Percentiles rank a stretch among this genome's conserved stretches.
Evolutionary conservation across 2,113 vertebrate species (phyloP).

Genomic region (Charadrius vociferus): DNA sequence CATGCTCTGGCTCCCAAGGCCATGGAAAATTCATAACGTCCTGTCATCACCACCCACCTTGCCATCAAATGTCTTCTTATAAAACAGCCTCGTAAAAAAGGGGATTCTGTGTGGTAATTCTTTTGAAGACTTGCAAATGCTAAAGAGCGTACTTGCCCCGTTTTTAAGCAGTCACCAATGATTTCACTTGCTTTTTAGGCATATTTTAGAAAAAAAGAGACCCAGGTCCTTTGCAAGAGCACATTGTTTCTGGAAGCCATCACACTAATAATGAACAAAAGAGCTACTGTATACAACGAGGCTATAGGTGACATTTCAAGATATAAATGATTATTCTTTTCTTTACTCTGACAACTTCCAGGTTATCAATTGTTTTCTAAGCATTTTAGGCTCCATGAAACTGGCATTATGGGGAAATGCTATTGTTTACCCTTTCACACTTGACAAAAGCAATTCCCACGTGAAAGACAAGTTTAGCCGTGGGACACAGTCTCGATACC

Average conservation of each 20-base stretch:
- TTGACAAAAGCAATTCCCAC: conserved; percentile 95
- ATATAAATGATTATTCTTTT: conserved; percentile 95
- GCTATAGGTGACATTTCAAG: conserved; percentile 80
- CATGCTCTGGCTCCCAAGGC: background rate
- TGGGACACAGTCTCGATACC: conserved; percentile 76
- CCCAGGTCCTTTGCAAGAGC: conserved; percentile 25
- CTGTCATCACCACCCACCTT: conserved; percentile 14
- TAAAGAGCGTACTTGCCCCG: background rate
- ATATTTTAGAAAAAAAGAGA: conserved; percentile 49
- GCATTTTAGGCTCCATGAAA: conserved; percentile 86
- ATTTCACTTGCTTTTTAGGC: conserved; percentile 36
- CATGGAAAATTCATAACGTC: background rate
- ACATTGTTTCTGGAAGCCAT: conserved; percentile 68
- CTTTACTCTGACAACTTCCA: conserved; percentile 92
- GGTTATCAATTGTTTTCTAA: conserved; percentile 94
- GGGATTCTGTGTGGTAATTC: background rate
- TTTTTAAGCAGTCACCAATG: conserved; percentile 18
- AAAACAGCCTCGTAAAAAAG: background rate
- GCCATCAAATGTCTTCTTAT: conserved; percentile 36
- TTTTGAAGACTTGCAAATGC: conserved; percentile 38
- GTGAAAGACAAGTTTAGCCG: conserved; percentile 91
- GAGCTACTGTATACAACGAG: conserved; percentile 61
- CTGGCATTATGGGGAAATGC: conserved; percentile 93
- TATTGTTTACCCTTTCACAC: conserved; percentile 96
- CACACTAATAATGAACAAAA: conserved; percentile 75